Evolutionary conservation across 1,140 invertebrate species (phyloP).

Genomic region (Leguminivora glycinivorella): DNA sequence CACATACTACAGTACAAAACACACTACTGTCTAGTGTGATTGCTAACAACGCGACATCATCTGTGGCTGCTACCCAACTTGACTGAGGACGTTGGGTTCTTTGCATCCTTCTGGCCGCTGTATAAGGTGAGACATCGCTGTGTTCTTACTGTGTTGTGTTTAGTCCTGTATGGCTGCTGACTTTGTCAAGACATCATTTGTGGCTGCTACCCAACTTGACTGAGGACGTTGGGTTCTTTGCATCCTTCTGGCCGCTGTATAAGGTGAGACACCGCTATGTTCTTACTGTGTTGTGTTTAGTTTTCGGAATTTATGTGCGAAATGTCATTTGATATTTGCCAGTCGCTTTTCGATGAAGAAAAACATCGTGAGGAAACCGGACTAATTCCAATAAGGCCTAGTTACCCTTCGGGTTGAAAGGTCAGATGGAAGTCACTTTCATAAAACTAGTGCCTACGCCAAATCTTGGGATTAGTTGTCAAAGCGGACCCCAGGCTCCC

Average conservation of each 20-base stretch:
- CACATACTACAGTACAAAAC: too few relatives aligned
- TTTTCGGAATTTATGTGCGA: too few relatives aligned
- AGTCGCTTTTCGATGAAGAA: too few relatives aligned
- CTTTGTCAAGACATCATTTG: constrained; percentile 94
- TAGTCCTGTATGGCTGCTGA: constrained; percentile 93
- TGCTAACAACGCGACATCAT: constrained; percentile 93
- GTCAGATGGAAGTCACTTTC: too few relatives aligned
- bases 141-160: constrained; percentile 96
- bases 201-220: constrained; percentile 99
- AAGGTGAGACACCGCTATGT: constrained; percentile 93
- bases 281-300: constrained; percentile 96
- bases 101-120: constrained; percentile 98
- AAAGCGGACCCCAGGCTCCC: too few relatives aligned
- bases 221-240: constrained; percentile 99
- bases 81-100: constrained; percentile 99
- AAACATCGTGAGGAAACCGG: too few relatives aligned
- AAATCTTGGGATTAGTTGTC: too few relatives aligned
- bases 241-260: constrained; percentile 98
- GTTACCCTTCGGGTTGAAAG: too few relatives aligned
- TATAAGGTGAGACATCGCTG: constrained; percentile 95
- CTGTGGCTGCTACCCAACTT: constrained; percentile 99
- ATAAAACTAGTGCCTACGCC: too few relatives aligned
- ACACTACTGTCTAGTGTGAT: constrained; percentile 86
- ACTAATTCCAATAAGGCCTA: too few relatives aligned
- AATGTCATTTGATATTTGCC: too few relatives aligned